These are phyloP conservation scores for Myotis lucifugus DNA, from an alignment of 2,113 vertebrate genomes.

Conservation along the genomic window DNA sequence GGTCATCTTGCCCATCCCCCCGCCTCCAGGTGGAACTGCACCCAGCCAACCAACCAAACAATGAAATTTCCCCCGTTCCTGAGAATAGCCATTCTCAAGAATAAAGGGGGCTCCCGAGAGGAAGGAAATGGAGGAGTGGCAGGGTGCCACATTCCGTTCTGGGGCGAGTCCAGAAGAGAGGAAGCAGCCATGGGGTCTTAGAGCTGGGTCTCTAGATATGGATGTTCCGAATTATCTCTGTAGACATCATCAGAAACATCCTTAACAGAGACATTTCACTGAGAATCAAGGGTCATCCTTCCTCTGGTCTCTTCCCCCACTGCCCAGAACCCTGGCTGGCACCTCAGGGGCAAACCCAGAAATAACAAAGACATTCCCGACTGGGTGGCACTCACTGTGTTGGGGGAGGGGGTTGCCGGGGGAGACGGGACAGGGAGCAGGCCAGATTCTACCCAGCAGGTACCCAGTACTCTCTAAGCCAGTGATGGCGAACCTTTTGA, in stretches of 20 bases:
- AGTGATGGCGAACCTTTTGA: no score
- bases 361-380: background rate
- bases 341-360: background rate
- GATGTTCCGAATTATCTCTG: background rate
- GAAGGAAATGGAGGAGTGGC: background rate
- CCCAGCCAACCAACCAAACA: background rate
- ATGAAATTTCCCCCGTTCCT: background rate
- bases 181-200: background rate
- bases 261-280: background rate
- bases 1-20: background rate
- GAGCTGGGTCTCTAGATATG: background rate
- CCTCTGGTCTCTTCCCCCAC: background rate
- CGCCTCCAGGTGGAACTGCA: background rate
- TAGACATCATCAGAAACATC: background rate
- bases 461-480: background rate
- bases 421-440: background rate
- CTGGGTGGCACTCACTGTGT: background rate
- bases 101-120: background rate
- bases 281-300: background rate
- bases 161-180: background rate
- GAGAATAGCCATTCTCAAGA: background rate
- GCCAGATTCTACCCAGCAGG: background rate
- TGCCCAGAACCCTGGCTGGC: background rate
- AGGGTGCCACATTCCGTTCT: background rate
- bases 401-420: background rate